Conservation (phyloP, 2,797 vertebrate species). For the Scarus forsteni region DNA sequence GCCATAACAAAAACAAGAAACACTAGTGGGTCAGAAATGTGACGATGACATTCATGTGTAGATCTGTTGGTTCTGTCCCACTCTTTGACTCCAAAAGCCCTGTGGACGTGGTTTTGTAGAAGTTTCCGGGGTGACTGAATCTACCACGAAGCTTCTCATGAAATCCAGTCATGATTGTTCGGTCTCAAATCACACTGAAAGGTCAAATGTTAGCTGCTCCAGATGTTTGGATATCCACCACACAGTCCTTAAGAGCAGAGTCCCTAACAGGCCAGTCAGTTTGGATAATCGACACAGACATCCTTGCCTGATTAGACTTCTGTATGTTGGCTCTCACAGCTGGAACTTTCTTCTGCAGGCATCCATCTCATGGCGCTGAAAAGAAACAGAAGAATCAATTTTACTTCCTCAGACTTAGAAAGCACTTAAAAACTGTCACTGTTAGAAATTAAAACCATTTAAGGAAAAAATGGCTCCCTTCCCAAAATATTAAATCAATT, state of each 20-base stretch:
- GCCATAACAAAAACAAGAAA: neutral
- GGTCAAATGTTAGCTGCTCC: neutral
- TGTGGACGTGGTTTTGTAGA: conserved; percentile 6
- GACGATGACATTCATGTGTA: neutral
- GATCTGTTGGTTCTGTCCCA: neutral
- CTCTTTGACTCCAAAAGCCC: neutral
- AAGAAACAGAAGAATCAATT: conserved; percentile 38
- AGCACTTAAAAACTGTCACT: neutral
- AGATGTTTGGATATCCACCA: neutral
- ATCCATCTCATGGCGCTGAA: conserved; percentile 97
- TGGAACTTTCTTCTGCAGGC: conserved; percentile 97
- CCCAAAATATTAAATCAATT: too few relatives aligned
- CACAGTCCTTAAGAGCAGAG: conserved; percentile 29
- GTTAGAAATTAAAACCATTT: too few relatives aligned
- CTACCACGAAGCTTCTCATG: neutral
- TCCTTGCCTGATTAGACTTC: conserved; percentile 5
- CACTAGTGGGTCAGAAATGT: neutral
- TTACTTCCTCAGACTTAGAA: neutral
- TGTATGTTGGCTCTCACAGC: conserved; percentile 79
- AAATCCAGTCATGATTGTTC: conserved; percentile 1
- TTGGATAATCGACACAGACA: neutral
- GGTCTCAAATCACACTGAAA: neutral
- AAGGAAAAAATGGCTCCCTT: too few relatives aligned
- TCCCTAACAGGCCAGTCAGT: conserved; percentile 28
- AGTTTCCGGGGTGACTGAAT: neutral